Percentiles rank a stretch among this genome's conserved stretches.
phyloP scores from a whole-genome alignment of 2,113 vertebrate species.

The Rynchops niger region DNA sequence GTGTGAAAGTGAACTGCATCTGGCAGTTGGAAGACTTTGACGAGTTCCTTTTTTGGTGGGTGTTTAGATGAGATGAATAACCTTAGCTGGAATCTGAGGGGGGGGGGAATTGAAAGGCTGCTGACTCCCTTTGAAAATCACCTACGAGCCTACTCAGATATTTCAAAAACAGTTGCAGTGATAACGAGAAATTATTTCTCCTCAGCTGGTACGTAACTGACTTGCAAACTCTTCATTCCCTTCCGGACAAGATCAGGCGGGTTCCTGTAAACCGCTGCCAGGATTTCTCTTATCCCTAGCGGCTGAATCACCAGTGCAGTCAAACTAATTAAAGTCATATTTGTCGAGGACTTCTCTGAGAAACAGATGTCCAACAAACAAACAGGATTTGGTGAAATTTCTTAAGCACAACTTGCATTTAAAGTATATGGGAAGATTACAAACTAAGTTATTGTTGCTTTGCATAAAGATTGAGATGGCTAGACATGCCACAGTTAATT shows the following conservation, averaged over 20 bases:
- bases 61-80: neutral
- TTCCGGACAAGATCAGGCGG: neutral
- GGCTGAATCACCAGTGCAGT: neutral
- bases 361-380: neutral
- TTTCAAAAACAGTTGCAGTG: neutral
- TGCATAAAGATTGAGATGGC: neutral
- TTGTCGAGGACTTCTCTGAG: neutral
- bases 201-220: neutral
- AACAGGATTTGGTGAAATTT: neutral
- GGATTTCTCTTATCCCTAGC: neutral
- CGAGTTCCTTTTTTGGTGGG: neutral
- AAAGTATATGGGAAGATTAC: neutral
- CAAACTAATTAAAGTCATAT: neutral
- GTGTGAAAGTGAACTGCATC: neutral
- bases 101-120: neutral
- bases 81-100: neutral
- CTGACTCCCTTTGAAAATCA: neutral
- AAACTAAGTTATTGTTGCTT: neutral
- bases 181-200: neutral
- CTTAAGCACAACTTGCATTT: neutral
- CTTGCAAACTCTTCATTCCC: neutral
- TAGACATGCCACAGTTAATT: neutral
- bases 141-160: neutral
- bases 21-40: neutral
- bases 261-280: neutral